phyloP scores from a whole-genome alignment of 1,140 invertebrate genomes.

The Eufriesea mexicana region DNA sequence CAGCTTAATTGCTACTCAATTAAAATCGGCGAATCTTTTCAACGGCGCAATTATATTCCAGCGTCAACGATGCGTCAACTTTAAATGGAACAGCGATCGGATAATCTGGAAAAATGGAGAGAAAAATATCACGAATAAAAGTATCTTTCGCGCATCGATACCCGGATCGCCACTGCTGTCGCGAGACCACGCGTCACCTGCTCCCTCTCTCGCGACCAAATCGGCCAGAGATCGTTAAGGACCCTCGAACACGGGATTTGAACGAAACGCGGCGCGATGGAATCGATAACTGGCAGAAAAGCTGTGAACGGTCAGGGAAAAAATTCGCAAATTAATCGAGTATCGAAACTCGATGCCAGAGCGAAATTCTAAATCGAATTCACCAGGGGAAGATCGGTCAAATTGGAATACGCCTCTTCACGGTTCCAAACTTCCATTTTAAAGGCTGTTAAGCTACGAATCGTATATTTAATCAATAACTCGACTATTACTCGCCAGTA shows the following conservation, averaged over 20 bases:
- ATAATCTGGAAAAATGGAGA: too few species aligned
- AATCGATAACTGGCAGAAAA: slow-evolving; percentile 12
- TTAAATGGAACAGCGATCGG: neutral
- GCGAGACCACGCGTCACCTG: neutral
- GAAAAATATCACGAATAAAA: neutral
- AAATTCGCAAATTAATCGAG: slow-evolving; percentile 26
- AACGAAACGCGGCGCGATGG: neutral
- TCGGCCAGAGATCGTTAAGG: slow-evolving; percentile 3
- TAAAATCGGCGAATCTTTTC: neutral
- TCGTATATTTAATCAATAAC: neutral
- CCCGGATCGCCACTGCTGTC: neutral
- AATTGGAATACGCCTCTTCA: slow-evolving; percentile 1
- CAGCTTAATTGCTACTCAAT: neutral
- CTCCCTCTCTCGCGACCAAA: neutral
- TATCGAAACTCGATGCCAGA: slow-evolving; percentile 16
- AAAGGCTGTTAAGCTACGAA: neutral
- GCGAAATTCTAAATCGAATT: slow-evolving; percentile 3
- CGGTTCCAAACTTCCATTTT: neutral
- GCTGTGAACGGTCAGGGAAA: slow-evolving; percentile 5
- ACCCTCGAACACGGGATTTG: neutral
- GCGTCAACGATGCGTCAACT: neutral
- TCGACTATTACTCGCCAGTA: too few species aligned
- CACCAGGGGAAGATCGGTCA: neutral
- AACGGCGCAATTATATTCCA: neutral
- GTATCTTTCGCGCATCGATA: neutral